These are phyloP conservation scores for Pseudomyrmex pallidus DNA, from an alignment of 1,140 invertebrate genomes.

Conservation along the genomic window DNA sequence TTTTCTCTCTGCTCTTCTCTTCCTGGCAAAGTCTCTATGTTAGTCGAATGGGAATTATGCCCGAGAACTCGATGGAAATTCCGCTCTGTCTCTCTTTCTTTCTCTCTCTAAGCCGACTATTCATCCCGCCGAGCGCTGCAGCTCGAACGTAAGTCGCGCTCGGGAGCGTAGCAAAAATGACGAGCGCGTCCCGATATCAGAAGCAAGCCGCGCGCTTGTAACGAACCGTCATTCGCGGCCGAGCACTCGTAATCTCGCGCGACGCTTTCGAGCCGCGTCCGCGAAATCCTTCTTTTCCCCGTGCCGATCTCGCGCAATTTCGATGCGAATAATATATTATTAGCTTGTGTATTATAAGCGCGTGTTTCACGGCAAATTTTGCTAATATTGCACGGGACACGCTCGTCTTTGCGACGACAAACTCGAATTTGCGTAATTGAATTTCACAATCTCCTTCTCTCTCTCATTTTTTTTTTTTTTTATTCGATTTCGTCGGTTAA, in stretches of 20 bases:
- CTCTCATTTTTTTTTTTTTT: neutral
- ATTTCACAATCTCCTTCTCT: constrained; percentile 28
- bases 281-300: neutral
- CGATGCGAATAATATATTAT: constrained; percentile 29
- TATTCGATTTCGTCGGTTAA: constrained; percentile 26
- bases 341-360: constrained; percentile 47
- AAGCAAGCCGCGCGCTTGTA: constrained; percentile 9
- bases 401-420: neutral
- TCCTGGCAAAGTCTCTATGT: constrained; percentile 13
- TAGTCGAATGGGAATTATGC: constrained; percentile 40
- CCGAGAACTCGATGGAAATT: constrained; percentile 45
- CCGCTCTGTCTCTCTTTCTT: neutral
- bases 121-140: constrained; percentile 37
- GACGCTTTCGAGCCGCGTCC: constrained; percentile 7
- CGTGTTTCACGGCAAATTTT: constrained; percentile 33
- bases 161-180: constrained; percentile 39
- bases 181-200: constrained; percentile 25
- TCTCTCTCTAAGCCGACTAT: constrained; percentile 31
- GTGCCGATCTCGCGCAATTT: neutral
- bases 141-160: constrained; percentile 30
- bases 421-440: constrained; percentile 60
- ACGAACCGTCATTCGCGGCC: constrained; percentile 26
- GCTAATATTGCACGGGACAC: constrained; percentile 26
- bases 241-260: constrained; percentile 24
- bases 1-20: neutral